These are phyloP conservation scores for Pseudococcus jackbeardsleyi DNA, from an alignment of 2,888 invertebrate genomes.

Conservation along the genomic window DNA sequence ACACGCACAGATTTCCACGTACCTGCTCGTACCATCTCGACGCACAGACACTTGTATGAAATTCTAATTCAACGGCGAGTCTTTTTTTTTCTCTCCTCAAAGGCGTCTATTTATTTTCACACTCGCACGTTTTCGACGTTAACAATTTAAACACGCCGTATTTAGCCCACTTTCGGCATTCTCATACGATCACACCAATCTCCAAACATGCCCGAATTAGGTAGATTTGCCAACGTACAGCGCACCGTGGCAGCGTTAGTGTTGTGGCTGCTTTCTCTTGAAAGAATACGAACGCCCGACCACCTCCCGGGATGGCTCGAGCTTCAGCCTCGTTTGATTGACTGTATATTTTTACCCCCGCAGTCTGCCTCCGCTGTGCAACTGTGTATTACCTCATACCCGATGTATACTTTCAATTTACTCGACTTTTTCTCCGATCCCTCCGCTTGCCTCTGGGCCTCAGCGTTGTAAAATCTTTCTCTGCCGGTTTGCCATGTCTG, in stretches of 20 bases:
- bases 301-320: background rate
- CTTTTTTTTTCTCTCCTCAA: background rate
- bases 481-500: no score
- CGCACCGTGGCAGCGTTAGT: background rate
- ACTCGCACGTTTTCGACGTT: background rate
- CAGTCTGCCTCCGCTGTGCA: background rate
- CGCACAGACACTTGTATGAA: background rate
- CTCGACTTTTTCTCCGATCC: background rate
- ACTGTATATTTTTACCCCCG: background rate
- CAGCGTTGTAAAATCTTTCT: background rate
- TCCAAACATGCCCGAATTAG: background rate
- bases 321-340: background rate
- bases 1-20: background rate
- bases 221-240: background rate
- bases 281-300: background rate
- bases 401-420: background rate
- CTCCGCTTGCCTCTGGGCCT: no score
- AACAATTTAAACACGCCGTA: constrained; percentile 2
- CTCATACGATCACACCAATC: background rate
- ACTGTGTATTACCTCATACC: background rate
- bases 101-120: background rate
- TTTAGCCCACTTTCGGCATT: background rate
- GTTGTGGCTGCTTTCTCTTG: background rate
- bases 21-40: constrained; percentile 2
- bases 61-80: background rate